Conservation (phyloP, 2,888 invertebrate genomes). For the Stratiomys singularior region DNA sequence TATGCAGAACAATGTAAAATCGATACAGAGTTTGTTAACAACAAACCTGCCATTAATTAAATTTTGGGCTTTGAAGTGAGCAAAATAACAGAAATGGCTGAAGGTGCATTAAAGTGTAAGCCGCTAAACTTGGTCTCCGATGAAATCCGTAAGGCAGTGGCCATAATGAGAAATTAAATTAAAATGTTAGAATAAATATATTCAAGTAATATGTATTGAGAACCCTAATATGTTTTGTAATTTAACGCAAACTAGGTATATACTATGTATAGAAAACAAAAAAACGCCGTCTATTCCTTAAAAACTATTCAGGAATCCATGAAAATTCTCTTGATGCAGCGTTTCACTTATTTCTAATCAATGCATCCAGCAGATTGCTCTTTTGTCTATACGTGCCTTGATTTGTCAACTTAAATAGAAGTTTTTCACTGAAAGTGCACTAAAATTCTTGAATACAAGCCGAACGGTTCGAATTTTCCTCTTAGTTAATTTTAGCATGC, state of each 20-base stretch:
- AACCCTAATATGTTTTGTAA: too few species aligned
- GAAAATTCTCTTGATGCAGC: too few species aligned
- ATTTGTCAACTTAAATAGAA: background rate
- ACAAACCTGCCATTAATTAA: slow-evolving; percentile 16
- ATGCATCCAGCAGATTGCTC: background rate
- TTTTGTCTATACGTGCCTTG: background rate
- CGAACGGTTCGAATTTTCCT: slow-evolving; percentile 11
- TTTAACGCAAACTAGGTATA: too few species aligned
- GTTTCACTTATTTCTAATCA: background rate
- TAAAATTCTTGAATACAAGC: background rate
- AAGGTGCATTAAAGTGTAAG: too few species aligned
- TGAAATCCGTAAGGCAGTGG: too few species aligned
- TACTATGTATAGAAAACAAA: too few species aligned
- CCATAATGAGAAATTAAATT: too few species aligned
- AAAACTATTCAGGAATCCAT: too few species aligned
- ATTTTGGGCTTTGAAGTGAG: slow-evolving; percentile 6
- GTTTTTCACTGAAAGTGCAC: background rate
- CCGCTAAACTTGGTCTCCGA: too few species aligned
- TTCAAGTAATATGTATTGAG: too few species aligned
- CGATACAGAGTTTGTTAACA: background rate
- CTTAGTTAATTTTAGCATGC: slow-evolving; percentile 40
- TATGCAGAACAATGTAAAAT: slow-evolving; percentile 1
- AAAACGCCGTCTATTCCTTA: too few species aligned
- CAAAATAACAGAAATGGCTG: background rate
- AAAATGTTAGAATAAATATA: too few species aligned